Conservation (phyloP, 2,888 invertebrate species). For the Melolontha melolontha region DNA sequence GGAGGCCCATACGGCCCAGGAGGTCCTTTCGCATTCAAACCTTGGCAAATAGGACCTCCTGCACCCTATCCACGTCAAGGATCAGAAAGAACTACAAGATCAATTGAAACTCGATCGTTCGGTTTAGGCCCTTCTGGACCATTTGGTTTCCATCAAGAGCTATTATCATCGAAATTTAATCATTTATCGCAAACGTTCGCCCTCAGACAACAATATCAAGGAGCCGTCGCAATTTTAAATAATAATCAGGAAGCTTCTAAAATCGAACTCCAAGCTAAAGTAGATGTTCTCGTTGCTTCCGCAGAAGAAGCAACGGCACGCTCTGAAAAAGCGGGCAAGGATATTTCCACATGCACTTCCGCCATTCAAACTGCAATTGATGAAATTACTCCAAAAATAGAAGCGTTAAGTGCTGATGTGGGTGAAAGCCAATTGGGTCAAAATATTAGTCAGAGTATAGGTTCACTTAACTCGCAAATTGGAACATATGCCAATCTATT, state of each 20-base stretch:
- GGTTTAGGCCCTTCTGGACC: no score
- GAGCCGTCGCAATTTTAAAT: neutral
- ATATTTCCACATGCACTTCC: constrained; percentile 2
- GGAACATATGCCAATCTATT: constrained; percentile 19
- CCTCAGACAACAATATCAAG: no score
- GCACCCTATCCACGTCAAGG: neutral
- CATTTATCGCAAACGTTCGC: no score
- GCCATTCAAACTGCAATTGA: neutral
- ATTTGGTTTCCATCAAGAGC: no score
- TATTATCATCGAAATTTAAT: no score
- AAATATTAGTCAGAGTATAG: constrained; percentile 4
- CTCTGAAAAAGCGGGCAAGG: neutral
- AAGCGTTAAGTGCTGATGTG: constrained; percentile 7
- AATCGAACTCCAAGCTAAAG: neutral
- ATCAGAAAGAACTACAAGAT: neutral
- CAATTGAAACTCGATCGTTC: no score
- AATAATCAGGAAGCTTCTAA: neutral
- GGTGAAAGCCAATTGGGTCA: constrained; percentile 3
- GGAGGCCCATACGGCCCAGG: neutral
- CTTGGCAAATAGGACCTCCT: neutral
- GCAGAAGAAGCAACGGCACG: neutral
- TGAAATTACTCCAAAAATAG: neutral
- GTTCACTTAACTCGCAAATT: neutral
- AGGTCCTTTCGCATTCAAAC: no score
- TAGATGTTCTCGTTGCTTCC: neutral